Evolutionary conservation across 2,113 vertebrate species (phyloP), one percentile per base, ranked within the genome.

Genomic region (Dascyllus trimaculatus): DNA sequence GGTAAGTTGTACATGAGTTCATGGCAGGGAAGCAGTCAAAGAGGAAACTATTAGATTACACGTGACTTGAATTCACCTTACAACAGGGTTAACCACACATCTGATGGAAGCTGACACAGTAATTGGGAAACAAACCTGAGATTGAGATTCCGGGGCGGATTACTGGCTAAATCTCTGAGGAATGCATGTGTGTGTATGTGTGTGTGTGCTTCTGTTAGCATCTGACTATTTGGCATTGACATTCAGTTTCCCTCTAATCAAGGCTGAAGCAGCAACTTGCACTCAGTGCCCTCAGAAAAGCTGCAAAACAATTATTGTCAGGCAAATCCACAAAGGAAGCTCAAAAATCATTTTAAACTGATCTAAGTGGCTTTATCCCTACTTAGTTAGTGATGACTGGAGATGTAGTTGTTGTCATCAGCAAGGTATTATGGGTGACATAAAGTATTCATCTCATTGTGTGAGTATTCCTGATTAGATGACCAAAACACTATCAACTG

Each of bases 141-240:
- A 86, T 59, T 80, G 74, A 86, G 87, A 94, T 95, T 94, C 93
- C 93, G 65, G 77, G 74, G 38, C 58, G 74, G 93, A 95, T 95
- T 94, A 94, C 43, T 43, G 40, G 49, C 68, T 83, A 90, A 94
- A 93, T 74, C 93, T 89, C 81, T 76, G 48, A 83, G 80, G 90
- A 92, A 91, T 89, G 82, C 26, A 3, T 78, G 49, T 15, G 22
- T 45, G 74, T 54, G 56, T 62, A 57, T 58, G 61, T 61, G 38
- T 32, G 19, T 40, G 18, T 66, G 64, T 49, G 10, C 9, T 64
- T 72, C 40, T 61, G 22, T 59, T 48, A 11, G 67, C 85, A 82
- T 88, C 68, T 87, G 46, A 85, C 69, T 17, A 10, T 54, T 38
- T 71, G 43, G 53, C 61, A 71, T 5, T 68, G 19, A 43, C 25